Conservation (phyloP, 2,113 vertebrate genomes). For the Anthoscopus minutus region DNA sequence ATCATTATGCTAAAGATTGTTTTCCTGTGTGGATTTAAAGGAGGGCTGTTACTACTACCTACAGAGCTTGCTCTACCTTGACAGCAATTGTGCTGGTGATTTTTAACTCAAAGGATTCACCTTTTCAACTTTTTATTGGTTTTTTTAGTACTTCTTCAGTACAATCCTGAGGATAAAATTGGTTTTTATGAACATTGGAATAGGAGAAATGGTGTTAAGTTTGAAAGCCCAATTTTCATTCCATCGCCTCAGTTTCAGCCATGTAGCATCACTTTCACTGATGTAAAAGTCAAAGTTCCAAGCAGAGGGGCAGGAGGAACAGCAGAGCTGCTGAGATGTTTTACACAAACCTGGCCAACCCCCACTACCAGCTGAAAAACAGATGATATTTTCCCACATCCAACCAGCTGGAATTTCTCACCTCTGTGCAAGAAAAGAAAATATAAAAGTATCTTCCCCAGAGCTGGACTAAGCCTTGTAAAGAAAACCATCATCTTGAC, state of each 20-base stretch:
- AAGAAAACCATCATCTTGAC: not conserved
- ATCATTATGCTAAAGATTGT: not conserved
- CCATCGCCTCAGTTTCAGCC: not conserved
- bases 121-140: not conserved
- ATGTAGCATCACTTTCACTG: not conserved
- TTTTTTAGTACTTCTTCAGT: not conserved
- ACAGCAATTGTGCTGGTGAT: not conserved
- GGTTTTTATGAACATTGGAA: not conserved
- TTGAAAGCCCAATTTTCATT: not conserved
- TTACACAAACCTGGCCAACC: not conserved
- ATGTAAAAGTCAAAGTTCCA: no score
- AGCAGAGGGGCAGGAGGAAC: not conserved
- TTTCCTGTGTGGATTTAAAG: not conserved
- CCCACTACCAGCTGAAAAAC: not conserved
- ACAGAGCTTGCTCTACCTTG: not conserved
- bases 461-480: not conserved
- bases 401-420: not conserved
- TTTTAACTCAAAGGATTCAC: not conserved
- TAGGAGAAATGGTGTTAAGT: not conserved
- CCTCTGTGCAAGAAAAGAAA: not conserved
- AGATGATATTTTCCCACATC: not conserved
- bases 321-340: not conserved
- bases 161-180: not conserved
- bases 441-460: not conserved
- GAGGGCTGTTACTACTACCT: not conserved